Percentiles rank a stretch among this genome's conserved stretches.
phyloP scores from a whole-genome alignment of 2,113 vertebrate genomes.

The Aspiorhynchus laticeps region DNA sequence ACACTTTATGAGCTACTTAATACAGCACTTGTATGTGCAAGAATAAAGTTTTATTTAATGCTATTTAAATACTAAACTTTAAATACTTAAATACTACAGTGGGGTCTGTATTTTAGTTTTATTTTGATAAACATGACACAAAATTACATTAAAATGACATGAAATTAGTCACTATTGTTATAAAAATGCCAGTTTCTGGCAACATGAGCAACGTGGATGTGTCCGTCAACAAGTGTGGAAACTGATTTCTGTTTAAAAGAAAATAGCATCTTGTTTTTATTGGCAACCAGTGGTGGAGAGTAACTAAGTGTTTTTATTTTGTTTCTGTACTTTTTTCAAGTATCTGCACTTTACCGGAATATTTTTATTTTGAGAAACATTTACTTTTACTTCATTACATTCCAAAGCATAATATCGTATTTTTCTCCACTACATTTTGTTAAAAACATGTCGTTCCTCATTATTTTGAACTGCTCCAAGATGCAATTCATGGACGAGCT shows the following conservation, averaged over 20 bases:
- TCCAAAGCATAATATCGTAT: no score
- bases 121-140: not conserved
- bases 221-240: not conserved
- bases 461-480: no score
- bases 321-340: no score
- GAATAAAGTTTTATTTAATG: not conserved
- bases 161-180: not conserved
- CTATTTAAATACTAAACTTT: not conserved
- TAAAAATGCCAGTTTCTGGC: not conserved
- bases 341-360: not conserved
- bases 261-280: not conserved
- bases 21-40: not conserved
- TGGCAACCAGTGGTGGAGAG: not conserved
- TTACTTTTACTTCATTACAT: no score
- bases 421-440: not conserved
- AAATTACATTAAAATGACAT: not conserved
- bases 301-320: no score
- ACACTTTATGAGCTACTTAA: not conserved
- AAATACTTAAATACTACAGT: no score
- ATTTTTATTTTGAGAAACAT: not conserved
- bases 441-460: no score
- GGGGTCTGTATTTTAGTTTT: not conserved
- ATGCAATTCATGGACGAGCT: no score
- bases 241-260: not conserved
- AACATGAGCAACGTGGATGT: not conserved